Base-by-base conservation (phyloP, 2,888 invertebrate species). In the Agonopterix subpropinquella region DNA sequence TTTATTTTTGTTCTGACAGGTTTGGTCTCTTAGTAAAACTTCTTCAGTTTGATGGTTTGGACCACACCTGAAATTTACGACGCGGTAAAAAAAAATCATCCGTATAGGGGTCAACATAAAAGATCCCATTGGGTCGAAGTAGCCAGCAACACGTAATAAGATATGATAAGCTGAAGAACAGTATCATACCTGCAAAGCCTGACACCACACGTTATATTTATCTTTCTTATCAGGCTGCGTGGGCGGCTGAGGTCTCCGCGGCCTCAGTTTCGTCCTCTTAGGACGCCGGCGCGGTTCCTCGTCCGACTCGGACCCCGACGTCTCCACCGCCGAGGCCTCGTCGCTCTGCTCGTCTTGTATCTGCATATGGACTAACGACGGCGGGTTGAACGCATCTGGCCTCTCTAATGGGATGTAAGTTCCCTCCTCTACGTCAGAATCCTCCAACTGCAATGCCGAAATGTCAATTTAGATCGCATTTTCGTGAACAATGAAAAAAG, bases 181-280 rank as follows among this genome's bases (percentile, higher is more conserved):
- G 28, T 18, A 4, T 2, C 5, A n/a, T 59, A 86, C 89, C 81
- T 88, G 79, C 55, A 91, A 70, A 18, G 91, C 84, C 53, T 89
- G 90, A 56, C 90, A 90, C 96, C 96, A 96, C 57, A 96, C 90
- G 74, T 94, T 94, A 67, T 95, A 95, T 74, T 93, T 93, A 50
- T 92, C 92, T 54, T 89, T 90, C 59, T 89, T 91, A 13, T 80
- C 88, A 0, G 84, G 60, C 11, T 84, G 82, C 10, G 70, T 47
- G 49, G 62, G 73, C 47, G 68, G 65, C 47, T 67, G 66, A 44
- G 76, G 73, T 49, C 76, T 67, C 45, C 72, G 67, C 41, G 76
- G 86, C 4, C 81, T 75, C 50, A 86, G 60, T 47, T 90, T 85
- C 8, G 90, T 89, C 51, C 90, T 90, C 62, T 93, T 93, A 0